phyloP scores from a whole-genome alignment of 2,888 invertebrate genomes.

The Dendrolimus pini region DNA sequence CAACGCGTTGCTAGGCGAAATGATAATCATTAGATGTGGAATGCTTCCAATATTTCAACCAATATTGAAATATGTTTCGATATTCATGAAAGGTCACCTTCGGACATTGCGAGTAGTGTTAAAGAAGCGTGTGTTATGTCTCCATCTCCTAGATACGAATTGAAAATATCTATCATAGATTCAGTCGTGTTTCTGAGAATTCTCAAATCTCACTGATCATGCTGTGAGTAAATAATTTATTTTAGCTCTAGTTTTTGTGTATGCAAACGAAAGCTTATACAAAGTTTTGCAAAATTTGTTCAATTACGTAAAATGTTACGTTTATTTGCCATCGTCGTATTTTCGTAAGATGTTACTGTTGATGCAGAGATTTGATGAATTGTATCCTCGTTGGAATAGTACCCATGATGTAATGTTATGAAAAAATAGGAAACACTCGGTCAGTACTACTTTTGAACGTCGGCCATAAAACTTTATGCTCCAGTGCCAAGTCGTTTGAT shows the following conservation, averaged over 20 bases:
- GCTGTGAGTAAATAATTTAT: no score
- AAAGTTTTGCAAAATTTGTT: no score
- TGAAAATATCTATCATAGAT: no score
- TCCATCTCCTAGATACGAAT: no score
- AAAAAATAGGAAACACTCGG: not conserved
- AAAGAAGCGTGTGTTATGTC: not conserved
- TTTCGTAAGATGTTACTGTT: no score
- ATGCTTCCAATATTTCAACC: not conserved
- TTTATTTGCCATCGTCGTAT: no score
- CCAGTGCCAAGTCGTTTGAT: slow-evolving; percentile 72
- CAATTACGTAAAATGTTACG: no score
- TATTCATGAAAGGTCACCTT: not conserved
- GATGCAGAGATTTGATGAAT: no score
- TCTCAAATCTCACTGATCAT: no score
- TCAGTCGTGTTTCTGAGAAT: no score
- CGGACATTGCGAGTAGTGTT: not conserved
- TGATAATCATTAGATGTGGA: not conserved
- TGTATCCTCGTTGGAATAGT: not conserved
- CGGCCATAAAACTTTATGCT: slow-evolving; percentile 58
- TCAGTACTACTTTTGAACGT: slow-evolving; percentile 44
- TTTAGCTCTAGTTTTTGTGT: no score
- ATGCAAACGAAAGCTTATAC: no score
- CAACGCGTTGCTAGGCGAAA: not conserved
- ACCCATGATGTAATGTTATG: not conserved
- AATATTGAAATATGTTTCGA: not conserved